A percentile compares a stretch with the other conserved stretches of the same genome.
Conservation (phyloP, 37 sponge, comb jelly and placozoan genomes). For the Chondrosia reniformis region DNA sequence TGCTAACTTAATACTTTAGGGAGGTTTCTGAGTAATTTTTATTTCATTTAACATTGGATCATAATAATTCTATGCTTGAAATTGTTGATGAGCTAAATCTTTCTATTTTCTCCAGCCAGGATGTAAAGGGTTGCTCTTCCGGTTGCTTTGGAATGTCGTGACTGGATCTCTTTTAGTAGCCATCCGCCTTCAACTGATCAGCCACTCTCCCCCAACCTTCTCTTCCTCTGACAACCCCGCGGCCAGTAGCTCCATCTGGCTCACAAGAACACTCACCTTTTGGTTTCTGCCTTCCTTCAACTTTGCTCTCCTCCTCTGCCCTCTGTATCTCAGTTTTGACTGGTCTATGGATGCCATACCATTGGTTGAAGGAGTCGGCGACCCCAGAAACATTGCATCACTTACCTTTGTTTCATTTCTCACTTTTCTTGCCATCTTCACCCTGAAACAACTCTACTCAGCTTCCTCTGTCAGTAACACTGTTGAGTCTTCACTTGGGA, state of each 20-base stretch:
- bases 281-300: conserved; percentile 61
- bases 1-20: too few relatives aligned
- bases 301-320: conserved; percentile 75
- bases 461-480: not conserved
- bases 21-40: too few relatives aligned
- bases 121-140: not conserved
- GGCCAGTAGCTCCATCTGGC: conserved; percentile 41
- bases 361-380: conserved; percentile 37
- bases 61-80: too few relatives aligned
- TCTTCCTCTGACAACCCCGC: conserved; percentile 87
- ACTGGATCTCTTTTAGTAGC: not conserved
- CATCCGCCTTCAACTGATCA: conserved; percentile 22
- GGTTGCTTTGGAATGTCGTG: not conserved
- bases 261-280: conserved; percentile 72
- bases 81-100: too few relatives aligned
- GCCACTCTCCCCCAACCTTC: conserved; percentile 54
- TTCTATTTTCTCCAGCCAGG: not conserved
- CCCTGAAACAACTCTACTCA: not conserved
- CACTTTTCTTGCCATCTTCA: not conserved
- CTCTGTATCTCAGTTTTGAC: conserved; percentile 75
- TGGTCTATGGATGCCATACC: conserved; percentile 94
- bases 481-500: not conserved
- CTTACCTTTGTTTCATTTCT: not conserved
- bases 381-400: conserved; percentile 50
- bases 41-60: too few relatives aligned